Percentiles rank a stretch among this genome's conserved stretches.
Conservation (phyloP, 2,888 invertebrate species). For the Ectemnius continuus region DNA sequence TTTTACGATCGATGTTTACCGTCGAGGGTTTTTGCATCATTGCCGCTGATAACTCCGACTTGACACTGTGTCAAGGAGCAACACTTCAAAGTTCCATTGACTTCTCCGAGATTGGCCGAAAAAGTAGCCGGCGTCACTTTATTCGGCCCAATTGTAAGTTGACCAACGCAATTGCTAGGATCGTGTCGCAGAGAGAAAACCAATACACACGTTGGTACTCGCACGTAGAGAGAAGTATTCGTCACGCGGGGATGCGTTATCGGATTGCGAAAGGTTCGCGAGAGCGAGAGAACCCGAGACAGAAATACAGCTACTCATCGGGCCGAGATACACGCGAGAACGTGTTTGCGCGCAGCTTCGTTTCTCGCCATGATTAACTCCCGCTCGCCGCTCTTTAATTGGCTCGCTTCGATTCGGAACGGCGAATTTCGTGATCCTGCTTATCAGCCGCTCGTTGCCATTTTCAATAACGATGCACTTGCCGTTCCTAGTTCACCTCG, state of each 20-base stretch:
- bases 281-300: constrained; percentile 22
- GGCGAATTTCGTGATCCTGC: constrained; percentile 1
- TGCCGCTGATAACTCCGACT: constrained; percentile 11
- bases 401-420: constrained; percentile 13
- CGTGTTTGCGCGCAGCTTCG: constrained; percentile 24
- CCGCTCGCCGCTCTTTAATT: constrained; percentile 28
- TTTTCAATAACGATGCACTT: no score
- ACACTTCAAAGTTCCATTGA: neutral
- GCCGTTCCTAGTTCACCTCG: no score
- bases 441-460: no score
- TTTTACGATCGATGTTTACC: constrained; percentile 20
- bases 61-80: constrained; percentile 7
- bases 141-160: no score
- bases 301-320: constrained; percentile 18
- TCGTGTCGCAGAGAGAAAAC: no score
- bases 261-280: constrained; percentile 45
- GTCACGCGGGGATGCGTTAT: constrained; percentile 46
- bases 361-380: constrained; percentile 35
- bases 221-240: constrained; percentile 18
- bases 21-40: constrained; percentile 1
- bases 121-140: no score
- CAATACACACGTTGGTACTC: no score
- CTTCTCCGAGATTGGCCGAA: neutral
- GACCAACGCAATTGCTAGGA: no score
- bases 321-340: constrained; percentile 21